Percentiles rank a stretch among this genome's conserved stretches.
Conservation (phyloP, 1,140 invertebrate genomes). For the Drosophila elegans region DNA sequence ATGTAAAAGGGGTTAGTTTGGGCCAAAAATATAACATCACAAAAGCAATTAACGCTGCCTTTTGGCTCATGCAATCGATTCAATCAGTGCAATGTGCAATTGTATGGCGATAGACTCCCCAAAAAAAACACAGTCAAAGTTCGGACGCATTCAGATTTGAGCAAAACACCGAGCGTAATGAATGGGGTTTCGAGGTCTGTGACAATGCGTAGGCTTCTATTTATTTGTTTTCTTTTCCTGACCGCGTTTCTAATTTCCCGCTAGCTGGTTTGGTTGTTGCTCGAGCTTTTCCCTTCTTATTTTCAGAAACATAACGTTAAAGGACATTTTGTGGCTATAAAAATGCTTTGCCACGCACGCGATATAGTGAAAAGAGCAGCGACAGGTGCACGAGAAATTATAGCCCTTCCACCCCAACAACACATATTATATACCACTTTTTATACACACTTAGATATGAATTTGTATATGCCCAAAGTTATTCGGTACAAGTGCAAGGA, state of each 20-base stretch:
- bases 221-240: conserved; percentile 12
- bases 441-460: conserved; percentile 16
- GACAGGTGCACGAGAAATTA: conserved; percentile 63
- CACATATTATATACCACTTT: conserved; percentile 18
- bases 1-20: conserved; percentile 30
- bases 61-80: not conserved
- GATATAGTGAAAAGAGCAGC: conserved; percentile 60
- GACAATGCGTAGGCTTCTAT: conserved; percentile 1
- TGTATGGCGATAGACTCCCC: not conserved
- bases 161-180: not conserved
- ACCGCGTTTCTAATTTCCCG: conserved; percentile 23
- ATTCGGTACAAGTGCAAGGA: conserved; percentile 50
- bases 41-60: not conserved
- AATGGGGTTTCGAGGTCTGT: not conserved
- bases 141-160: not conserved
- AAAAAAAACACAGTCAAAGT: not conserved
- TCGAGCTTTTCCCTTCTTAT: conserved; percentile 21
- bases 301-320: conserved; percentile 60
- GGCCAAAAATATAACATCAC: not conserved
- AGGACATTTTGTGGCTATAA: conserved; percentile 78
- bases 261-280: conserved; percentile 16
- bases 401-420: conserved; percentile 7
- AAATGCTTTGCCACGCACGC: conserved; percentile 75
- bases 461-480: conserved; percentile 29
- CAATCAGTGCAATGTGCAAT: conserved; percentile 6